Evolutionary conservation across 2,888 invertebrate species (phyloP).

Genomic region (Papilio demoleus): DNA sequence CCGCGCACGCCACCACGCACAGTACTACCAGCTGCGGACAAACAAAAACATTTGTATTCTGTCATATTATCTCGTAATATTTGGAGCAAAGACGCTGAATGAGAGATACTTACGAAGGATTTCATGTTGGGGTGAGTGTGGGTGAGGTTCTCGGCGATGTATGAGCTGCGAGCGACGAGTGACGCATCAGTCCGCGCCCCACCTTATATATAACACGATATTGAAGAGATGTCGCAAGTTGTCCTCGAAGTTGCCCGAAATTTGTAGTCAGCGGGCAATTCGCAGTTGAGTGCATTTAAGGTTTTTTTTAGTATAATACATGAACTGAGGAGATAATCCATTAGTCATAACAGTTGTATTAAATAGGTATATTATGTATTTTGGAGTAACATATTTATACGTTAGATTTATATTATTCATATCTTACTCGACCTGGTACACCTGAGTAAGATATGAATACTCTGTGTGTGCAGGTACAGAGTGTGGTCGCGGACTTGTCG

Average conservation of each 20-base stretch:
- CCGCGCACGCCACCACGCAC: conserved; percentile 37
- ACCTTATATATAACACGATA: not conserved
- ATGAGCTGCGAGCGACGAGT: not conserved
- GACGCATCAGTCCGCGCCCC: not conserved
- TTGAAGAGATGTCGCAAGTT: not conserved
- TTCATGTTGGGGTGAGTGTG: conserved; percentile 15
- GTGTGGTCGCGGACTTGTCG: no score
- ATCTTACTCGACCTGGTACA: not conserved
- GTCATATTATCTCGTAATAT: not conserved
- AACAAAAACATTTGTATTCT: not conserved
- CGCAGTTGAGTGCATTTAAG: not conserved
- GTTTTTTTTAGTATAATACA: not conserved
- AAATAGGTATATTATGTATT: no score
- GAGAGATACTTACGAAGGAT: conserved; percentile 25
- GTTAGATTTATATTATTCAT: not conserved
- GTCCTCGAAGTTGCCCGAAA: not conserved
- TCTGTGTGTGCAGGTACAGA: not conserved
- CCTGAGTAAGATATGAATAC: not conserved
- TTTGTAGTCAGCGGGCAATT: not conserved
- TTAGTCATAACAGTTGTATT: no score
- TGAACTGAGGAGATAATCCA: not conserved
- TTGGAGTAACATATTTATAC: no score
- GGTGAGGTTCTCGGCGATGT: not conserved
- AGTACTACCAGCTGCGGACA: conserved; percentile 27
- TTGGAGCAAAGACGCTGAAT: not conserved